Evolutionary conservation across 2,888 invertebrate genomes (phyloP).

Genomic region (Salpingus planirostris): DNA sequence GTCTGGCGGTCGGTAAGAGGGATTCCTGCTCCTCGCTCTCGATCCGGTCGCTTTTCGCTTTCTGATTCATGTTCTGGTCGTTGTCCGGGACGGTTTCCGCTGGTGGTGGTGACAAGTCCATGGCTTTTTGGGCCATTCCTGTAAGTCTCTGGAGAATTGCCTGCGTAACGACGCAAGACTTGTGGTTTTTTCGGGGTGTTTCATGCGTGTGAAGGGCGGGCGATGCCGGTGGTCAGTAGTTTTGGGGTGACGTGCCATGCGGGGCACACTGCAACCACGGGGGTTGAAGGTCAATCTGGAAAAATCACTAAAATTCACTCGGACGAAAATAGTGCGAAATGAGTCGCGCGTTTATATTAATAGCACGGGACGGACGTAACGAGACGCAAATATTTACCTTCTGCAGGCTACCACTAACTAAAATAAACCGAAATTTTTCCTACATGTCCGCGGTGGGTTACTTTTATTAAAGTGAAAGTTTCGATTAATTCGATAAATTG

Average conservation of each 20-base stretch:
- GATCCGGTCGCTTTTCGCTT: conserved; percentile 5
- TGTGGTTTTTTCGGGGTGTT: conserved; percentile 23
- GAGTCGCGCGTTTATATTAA: too few species aligned
- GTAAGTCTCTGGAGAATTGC: conserved; percentile 41
- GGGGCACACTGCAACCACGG: conserved; percentile 31
- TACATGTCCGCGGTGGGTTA: too few species aligned
- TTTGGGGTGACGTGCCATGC: conserved; percentile 35
- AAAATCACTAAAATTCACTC: too few species aligned
- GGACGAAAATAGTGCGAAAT: too few species aligned
- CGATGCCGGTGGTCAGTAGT: conserved; percentile 26
- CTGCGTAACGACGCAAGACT: conserved; percentile 37
- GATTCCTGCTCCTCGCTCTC: too few species aligned
- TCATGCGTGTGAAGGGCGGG: conserved; percentile 34
- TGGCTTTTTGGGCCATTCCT: conserved; percentile 38
- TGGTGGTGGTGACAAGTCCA: conserved; percentile 12
- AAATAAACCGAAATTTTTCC: too few species aligned
- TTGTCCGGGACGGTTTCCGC: conserved; percentile 16
- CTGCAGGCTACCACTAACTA: too few species aligned
- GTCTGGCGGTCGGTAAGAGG: too few species aligned
- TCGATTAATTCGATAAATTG: too few species aligned
- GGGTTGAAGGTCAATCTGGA: conserved; percentile 31
- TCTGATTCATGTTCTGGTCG: conserved; percentile 5
- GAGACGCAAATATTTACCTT: too few species aligned
- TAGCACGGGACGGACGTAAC: too few species aligned
- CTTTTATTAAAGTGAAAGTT: too few species aligned